Evolutionary conservation across 2,888 invertebrate genomes (phyloP).

Genomic region (Polydrusus tereticollis): DNA sequence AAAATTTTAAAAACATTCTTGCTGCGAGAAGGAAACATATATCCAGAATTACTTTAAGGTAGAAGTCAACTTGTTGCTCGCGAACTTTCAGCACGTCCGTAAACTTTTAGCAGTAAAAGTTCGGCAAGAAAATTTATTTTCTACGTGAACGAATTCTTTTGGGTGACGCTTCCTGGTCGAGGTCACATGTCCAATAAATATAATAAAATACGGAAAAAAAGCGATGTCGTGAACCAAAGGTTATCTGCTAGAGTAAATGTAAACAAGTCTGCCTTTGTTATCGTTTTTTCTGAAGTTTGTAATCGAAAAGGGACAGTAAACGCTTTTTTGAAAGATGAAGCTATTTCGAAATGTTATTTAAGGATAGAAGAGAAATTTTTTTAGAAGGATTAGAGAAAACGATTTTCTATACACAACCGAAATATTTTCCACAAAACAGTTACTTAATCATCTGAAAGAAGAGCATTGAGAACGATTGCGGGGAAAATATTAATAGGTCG

Average conservation of each 20-base stretch:
- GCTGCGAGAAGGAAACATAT: background rate
- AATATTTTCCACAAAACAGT: too few species aligned
- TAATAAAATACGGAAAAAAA: background rate
- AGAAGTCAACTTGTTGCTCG: constrained; percentile 26
- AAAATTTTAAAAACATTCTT: background rate
- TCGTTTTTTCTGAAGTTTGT: too few species aligned
- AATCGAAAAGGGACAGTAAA: too few species aligned
- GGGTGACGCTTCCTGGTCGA: constrained; percentile 9
- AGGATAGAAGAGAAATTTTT: too few species aligned
- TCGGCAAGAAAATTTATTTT: constrained; percentile 19
- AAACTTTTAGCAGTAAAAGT: constrained; percentile 26
- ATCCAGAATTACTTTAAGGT: constrained; percentile 15
- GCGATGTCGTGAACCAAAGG: background rate
- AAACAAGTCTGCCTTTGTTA: background rate
- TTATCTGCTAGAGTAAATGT: background rate
- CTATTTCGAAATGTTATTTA: too few species aligned
- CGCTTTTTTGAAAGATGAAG: too few species aligned
- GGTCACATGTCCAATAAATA: constrained; percentile 1
- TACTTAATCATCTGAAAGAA: too few species aligned
- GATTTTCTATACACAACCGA: too few species aligned
- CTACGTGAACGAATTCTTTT: constrained; percentile 27
- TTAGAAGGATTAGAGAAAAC: too few species aligned
- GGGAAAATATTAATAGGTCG: too few species aligned
- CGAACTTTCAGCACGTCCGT: constrained; percentile 24
- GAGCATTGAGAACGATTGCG: too few species aligned